A percentile compares a stretch with the other conserved stretches of the same genome.
Conservation (phyloP, 23 tunicate species). For the Oikopleura albicans region DNA sequence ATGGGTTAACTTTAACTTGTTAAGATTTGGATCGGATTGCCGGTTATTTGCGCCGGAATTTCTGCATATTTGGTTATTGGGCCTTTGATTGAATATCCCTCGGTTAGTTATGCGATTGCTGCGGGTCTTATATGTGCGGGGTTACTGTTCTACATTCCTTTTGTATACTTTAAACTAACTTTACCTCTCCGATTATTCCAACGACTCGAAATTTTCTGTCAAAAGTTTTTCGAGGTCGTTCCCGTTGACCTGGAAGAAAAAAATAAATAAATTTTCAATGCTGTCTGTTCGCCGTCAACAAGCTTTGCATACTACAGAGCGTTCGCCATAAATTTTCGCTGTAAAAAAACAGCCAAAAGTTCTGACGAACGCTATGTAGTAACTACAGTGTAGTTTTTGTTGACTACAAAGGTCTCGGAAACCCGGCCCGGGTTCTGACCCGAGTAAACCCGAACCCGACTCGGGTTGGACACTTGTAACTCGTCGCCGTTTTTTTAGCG, state of each 20-base stretch:
- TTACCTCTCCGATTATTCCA: conserved; percentile 22
- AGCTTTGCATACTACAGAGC: too few relatives aligned
- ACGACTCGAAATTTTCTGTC: conserved; percentile 35
- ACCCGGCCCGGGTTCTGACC: too few relatives aligned
- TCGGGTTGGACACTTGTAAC: too few relatives aligned
- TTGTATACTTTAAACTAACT: conserved; percentile 19
- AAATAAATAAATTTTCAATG: conserved; percentile 27
- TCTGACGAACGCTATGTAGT: too few relatives aligned
- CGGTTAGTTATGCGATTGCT: conserved; percentile 20
- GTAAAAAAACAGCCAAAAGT: too few relatives aligned
- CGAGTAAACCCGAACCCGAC: too few relatives aligned
- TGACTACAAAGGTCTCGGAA: too few relatives aligned
- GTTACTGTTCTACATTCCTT: conserved; percentile 23
- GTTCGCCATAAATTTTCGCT: too few relatives aligned
- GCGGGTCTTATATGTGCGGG: conserved; percentile 21
- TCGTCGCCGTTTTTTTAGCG: too few relatives aligned
- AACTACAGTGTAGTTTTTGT: too few relatives aligned
- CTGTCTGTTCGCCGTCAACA: too few relatives aligned
- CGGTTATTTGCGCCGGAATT: conserved; percentile 19
- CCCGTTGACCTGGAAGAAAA: conserved; percentile 33
- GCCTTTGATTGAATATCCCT: conserved; percentile 26
- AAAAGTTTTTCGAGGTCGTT: conserved; percentile 67
- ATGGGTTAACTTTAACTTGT: too few relatives aligned
- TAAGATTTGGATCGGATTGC: conserved; percentile 19
- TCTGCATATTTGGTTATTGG: conserved; percentile 29